Conservation (phyloP, 2,888 invertebrate genomes). For the Dynastes hyllus region DNA sequence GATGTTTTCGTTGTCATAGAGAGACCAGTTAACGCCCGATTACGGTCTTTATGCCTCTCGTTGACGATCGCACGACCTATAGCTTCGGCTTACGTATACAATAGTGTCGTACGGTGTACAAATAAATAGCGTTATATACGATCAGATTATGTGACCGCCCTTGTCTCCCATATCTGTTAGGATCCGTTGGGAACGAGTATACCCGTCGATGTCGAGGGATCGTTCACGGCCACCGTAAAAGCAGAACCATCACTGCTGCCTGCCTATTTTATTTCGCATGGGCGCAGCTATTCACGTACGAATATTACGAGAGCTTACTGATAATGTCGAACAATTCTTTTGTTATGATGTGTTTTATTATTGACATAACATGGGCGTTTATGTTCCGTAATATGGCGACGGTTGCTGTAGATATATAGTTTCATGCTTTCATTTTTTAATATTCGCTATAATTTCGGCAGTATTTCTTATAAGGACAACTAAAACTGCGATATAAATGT, state of each 20-base stretch:
- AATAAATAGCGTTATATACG: background rate
- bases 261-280: constrained; percentile 55
- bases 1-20: constrained; percentile 23
- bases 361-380: constrained; percentile 36
- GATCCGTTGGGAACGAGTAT: background rate
- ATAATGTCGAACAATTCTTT: constrained; percentile 56
- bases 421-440: background rate
- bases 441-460: constrained; percentile 8
- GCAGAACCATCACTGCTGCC: constrained; percentile 39
- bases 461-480: constrained; percentile 2
- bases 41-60: constrained; percentile 38
- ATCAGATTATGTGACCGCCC: constrained; percentile 14
- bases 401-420: background rate
- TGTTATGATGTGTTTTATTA: constrained; percentile 54
- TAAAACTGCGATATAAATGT: background rate
- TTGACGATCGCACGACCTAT: constrained; percentile 23
- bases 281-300: constrained; percentile 54
- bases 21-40: constrained; percentile 18
- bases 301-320: constrained; percentile 54
- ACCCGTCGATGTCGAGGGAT: constrained; percentile 16
- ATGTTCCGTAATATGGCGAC: background rate
- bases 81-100: constrained; percentile 17
- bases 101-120: background rate
- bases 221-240: constrained; percentile 28
- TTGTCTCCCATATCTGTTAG: constrained; percentile 28